These are phyloP conservation scores for Amphilophus citrinellus DNA, from an alignment of 2,113 vertebrate genomes.

Conservation along the genomic window DNA sequence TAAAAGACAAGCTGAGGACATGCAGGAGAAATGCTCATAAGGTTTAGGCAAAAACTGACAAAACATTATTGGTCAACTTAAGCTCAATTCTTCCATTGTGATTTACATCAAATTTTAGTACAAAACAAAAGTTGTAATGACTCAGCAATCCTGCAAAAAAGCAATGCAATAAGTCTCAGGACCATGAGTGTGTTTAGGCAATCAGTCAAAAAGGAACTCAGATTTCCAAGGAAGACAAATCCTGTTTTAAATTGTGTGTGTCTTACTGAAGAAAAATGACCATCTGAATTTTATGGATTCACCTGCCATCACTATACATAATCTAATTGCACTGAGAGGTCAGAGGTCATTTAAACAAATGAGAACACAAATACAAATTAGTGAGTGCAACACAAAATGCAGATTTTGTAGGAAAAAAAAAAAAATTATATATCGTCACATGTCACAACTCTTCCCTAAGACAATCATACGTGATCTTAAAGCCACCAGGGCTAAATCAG, in stretches of 20 bases:
- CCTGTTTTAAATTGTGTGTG: slow-evolving; percentile 1
- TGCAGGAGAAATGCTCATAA: slow-evolving; percentile 37
- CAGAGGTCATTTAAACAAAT: slow-evolving; percentile 29
- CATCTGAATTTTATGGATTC: slow-evolving; percentile 17
- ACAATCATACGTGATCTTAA: background rate
- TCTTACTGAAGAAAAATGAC: background rate
- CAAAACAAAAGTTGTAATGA: slow-evolving; percentile 24
- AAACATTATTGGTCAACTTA: slow-evolving; percentile 26
- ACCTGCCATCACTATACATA: background rate
- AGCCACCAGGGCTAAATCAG: slow-evolving; percentile 41
- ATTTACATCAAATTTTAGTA: slow-evolving; percentile 17
- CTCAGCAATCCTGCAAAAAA: slow-evolving; percentile 26
- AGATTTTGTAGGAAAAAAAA: background rate
- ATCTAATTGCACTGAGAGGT: background rate
- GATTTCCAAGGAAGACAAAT: slow-evolving; percentile 15
- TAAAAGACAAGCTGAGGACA: slow-evolving; percentile 3
- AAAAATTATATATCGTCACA: no score
- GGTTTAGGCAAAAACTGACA: slow-evolving; percentile 18
- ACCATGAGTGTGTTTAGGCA: background rate
- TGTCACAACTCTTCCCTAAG: background rate
- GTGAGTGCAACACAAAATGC: background rate
- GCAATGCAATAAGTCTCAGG: slow-evolving; percentile 28
- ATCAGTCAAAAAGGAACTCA: slow-evolving; percentile 8
- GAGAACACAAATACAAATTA: slow-evolving; percentile 5
- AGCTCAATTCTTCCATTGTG: slow-evolving; percentile 5